phyloP scores from a whole-genome alignment of 2,113 vertebrate genomes.

The Hoplias malabaricus region DNA sequence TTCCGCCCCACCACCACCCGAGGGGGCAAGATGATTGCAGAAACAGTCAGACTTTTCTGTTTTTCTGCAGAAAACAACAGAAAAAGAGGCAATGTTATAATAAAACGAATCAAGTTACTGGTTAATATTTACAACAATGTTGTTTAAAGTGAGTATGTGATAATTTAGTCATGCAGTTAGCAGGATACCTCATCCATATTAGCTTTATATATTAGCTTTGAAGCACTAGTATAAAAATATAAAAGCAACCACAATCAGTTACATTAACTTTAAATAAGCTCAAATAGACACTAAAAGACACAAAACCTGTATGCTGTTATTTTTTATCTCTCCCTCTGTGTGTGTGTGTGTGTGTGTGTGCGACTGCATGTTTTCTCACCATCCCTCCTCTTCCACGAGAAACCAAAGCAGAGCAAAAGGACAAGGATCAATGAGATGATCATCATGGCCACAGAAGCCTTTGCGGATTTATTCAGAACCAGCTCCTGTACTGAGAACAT shows the following conservation, averaged over 20 bases:
- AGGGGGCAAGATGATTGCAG: constrained; percentile 74
- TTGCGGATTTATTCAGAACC: constrained; percentile 72
- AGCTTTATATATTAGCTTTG: no score
- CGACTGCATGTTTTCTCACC: constrained; percentile 57
- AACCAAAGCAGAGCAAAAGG: constrained; percentile 76
- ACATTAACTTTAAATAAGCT: no score
- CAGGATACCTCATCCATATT: no score
- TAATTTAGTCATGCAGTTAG: background rate
- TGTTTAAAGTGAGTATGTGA: background rate
- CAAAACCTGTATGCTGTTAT: no score
- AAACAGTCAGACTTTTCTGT: constrained; percentile 73
- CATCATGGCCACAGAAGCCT: constrained; percentile 77
- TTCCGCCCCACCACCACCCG: constrained; percentile 70
- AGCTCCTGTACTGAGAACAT: constrained; percentile 56
- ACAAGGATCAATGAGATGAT: constrained; percentile 76
- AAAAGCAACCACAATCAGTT: no score
- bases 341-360: background rate
- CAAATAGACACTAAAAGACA: no score
- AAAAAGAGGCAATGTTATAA: background rate
- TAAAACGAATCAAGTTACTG: background rate
- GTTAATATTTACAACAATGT: no score
- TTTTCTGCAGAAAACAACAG: constrained; percentile 63
- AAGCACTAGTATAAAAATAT: no score
- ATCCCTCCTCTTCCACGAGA: constrained; percentile 77
- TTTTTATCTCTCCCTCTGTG: no score